These are phyloP conservation scores for Pogonomyrmex californicus DNA, from an alignment of 1,140 invertebrate species.

Conservation along the genomic window DNA sequence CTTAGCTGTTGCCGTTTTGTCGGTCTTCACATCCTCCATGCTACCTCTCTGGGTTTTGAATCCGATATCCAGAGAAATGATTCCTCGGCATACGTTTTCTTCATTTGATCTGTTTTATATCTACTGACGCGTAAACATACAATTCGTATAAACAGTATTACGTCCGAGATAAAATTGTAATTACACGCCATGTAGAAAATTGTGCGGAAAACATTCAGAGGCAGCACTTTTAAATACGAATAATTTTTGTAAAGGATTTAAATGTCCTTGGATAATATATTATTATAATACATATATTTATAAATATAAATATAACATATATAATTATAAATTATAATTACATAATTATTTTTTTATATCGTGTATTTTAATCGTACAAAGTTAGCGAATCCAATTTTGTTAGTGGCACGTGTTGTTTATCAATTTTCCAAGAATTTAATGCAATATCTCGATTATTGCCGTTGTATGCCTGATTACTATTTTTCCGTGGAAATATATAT, in stretches of 20 bases:
- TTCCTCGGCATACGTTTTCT: slow-evolving; percentile 6
- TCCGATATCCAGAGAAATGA: slow-evolving; percentile 47
- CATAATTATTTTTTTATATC: background rate
- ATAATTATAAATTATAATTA: too few species aligned
- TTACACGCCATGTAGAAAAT: background rate
- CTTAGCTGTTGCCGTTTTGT: slow-evolving; percentile 41
- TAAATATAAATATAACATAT: too few species aligned
- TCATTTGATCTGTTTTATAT: slow-evolving; percentile 30
- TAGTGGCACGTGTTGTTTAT: too few species aligned
- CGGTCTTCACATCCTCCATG: slow-evolving; percentile 45
- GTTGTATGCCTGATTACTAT: background rate
- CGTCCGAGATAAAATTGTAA: background rate
- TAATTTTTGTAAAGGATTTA: background rate
- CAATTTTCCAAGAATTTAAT: background rate
- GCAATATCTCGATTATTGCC: background rate
- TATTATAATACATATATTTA: too few species aligned
- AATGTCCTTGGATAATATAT: too few species aligned
- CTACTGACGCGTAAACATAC: background rate
- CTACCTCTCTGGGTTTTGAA: slow-evolving; percentile 40
- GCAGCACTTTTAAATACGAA: background rate
- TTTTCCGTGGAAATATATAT: slow-evolving; percentile 4
- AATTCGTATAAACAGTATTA: background rate
- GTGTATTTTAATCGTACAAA: background rate
- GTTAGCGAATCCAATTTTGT: background rate
- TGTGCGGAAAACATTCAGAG: background rate